Evolutionary conservation across 2,797 vertebrate species (phyloP).

Genomic region (Coluber constrictor): DNA sequence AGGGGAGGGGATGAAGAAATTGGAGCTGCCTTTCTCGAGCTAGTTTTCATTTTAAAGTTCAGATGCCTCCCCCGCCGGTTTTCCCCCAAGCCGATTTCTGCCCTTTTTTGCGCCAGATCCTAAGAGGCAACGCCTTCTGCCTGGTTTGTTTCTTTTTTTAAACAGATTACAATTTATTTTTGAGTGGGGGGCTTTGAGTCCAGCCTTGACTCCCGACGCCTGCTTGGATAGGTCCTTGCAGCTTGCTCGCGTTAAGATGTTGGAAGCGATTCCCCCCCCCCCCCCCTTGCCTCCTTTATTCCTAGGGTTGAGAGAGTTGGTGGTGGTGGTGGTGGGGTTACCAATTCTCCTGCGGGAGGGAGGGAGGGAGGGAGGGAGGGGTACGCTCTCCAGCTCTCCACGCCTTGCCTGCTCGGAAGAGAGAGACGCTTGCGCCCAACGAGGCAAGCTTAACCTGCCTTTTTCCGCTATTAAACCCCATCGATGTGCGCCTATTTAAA

Average conservation of each 20-base stretch:
- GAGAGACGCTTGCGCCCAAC: too few relatives aligned
- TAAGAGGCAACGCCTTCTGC: neutral
- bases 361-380: too few relatives aligned
- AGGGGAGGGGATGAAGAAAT: neutral
- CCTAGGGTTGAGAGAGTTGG: neutral
- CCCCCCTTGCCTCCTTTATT: neutral
- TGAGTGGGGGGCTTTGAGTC: neutral
- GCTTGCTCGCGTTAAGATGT: neutral
- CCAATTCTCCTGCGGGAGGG: neutral
- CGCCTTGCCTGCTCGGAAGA: too few relatives aligned
- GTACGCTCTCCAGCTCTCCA: too few relatives aligned
- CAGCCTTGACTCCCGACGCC: neutral
- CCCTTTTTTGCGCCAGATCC: neutral
- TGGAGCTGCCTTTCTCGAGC: neutral
- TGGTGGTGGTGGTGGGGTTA: too few relatives aligned
- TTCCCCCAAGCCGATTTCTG: neutral
- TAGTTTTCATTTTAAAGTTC: neutral
- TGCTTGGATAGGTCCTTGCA: neutral
- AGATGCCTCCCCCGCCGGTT: accelerated
- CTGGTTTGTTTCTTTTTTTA: neutral
- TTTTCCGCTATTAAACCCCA: too few relatives aligned
- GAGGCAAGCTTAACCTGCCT: too few relatives aligned
- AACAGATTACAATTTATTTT: neutral
- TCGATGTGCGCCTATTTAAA: too few relatives aligned
- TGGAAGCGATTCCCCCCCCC: neutral